Evolutionary conservation across 2,797 vertebrate species (phyloP).

Genomic region (Parauchenoglanis ngamensis): DNA sequence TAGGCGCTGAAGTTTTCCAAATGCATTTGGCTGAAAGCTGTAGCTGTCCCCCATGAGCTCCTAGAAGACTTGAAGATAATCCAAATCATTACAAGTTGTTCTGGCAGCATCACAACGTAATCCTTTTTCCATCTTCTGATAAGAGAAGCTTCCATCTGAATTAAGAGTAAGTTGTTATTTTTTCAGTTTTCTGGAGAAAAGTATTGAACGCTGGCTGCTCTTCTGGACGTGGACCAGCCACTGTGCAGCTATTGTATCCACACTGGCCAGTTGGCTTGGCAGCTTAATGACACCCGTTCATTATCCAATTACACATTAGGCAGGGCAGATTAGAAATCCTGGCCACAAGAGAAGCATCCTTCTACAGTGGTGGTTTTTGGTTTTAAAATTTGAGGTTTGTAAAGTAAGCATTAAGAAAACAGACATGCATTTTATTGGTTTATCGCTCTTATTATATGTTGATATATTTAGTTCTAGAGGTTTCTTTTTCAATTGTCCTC

Average conservation of each 20-base stretch:
- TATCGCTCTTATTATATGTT: background rate
- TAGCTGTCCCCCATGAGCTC: conserved; percentile 31
- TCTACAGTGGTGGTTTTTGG: background rate
- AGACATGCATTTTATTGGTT: background rate
- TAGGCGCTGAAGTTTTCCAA: conserved; percentile 43
- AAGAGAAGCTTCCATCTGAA: conserved; percentile 42
- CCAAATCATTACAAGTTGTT: conserved; percentile 44
- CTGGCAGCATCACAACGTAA: conserved; percentile 33
- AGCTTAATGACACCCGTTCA: conserved; percentile 55
- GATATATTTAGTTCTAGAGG: too few species aligned
- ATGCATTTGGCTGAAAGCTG: conserved; percentile 43
- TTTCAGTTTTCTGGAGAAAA: conserved; percentile 38
- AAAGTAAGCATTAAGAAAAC: background rate
- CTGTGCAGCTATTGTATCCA: conserved; percentile 38
- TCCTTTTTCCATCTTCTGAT: conserved; percentile 34
- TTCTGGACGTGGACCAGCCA: conserved; percentile 43
- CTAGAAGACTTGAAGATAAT: conserved; percentile 36
- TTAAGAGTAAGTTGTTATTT: conserved; percentile 45
- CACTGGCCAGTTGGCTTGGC: conserved; percentile 52
- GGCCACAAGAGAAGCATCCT: conserved; percentile 33
- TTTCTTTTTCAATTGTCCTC: too few species aligned
- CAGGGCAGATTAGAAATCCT: conserved; percentile 52
- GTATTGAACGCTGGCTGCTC: conserved; percentile 24
- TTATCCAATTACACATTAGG: conserved; percentile 62
- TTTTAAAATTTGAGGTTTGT: conserved; percentile 8